These are phyloP conservation scores for Tribolium madens DNA, from an alignment of 1,140 invertebrate genomes.

Conservation along the genomic window DNA sequence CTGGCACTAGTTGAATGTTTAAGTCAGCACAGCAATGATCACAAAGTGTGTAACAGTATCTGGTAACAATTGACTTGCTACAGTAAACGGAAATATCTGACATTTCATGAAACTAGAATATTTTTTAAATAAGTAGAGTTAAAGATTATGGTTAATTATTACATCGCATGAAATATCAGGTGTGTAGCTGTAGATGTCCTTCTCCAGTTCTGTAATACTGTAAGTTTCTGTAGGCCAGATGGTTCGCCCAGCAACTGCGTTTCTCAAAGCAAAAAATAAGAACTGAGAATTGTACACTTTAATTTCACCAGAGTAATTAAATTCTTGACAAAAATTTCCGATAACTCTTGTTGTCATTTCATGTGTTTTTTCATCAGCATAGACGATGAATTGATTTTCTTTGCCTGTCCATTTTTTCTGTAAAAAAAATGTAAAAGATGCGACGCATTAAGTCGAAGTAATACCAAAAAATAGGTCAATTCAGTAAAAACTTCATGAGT, in stretches of 20 bases:
- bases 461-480: conserved; percentile 53
- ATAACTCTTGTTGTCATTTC: conserved; percentile 64
- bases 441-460: conserved; percentile 62
- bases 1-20: conserved; percentile 65
- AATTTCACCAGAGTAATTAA: conserved; percentile 60
- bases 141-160: conserved; percentile 50
- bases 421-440: conserved; percentile 62
- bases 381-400: conserved; percentile 66
- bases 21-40: conserved; percentile 69
- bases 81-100: conserved; percentile 67
- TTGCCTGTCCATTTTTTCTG: conserved; percentile 56
- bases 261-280: conserved; percentile 68
- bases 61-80: conserved; percentile 67
- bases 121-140: conserved; percentile 33
- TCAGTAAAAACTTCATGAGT: conserved; percentile 60
- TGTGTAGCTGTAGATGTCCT: conserved; percentile 68
- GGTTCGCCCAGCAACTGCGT: conserved; percentile 57
- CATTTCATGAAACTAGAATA: conserved; percentile 68
- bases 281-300: conserved; percentile 70
- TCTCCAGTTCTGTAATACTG: conserved; percentile 66
- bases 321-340: conserved; percentile 62
- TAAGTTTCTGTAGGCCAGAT: conserved; percentile 64
- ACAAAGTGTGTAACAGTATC: conserved; percentile 71
- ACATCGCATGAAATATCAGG: conserved; percentile 68
- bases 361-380: conserved; percentile 66